phyloP scores from a whole-genome alignment of 2,113 vertebrate genomes.

The Phaethon lepturus region DNA sequence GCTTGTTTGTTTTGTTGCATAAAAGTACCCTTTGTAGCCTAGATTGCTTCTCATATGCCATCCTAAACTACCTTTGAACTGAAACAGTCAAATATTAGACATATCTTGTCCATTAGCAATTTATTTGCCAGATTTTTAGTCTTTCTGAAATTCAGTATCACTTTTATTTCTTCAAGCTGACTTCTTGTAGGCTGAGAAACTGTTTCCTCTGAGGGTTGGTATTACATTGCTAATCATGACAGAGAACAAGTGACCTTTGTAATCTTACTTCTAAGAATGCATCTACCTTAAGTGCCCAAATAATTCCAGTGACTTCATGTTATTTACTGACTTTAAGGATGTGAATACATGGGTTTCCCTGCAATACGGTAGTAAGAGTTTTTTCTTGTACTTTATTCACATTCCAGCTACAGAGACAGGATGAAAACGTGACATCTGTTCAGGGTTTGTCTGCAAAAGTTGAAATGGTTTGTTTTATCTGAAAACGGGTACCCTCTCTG shows the following conservation, averaged over 20 bases:
- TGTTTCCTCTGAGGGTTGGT: conserved; percentile 5
- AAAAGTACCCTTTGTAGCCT: not conserved
- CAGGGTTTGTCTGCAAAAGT: not conserved
- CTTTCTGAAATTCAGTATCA: not conserved
- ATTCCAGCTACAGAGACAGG: not conserved
- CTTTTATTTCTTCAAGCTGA: not conserved
- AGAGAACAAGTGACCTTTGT: conserved; percentile 35
- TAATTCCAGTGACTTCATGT: conserved; percentile 1
- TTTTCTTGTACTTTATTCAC: not conserved
- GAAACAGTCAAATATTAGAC: not conserved
- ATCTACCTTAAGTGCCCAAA: not conserved
- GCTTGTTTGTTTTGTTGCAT: not conserved
- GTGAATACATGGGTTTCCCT: not conserved
- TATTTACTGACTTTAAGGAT: not conserved
- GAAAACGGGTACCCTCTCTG: not conserved
- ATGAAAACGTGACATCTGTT: not conserved
- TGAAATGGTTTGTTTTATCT: not conserved
- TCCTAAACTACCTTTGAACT: not conserved
- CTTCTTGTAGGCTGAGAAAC: not conserved
- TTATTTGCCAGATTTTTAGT: not conserved
- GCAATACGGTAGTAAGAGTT: not conserved
- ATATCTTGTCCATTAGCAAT: not conserved
- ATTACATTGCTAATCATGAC: conserved; percentile 6
- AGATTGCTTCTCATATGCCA: not conserved
- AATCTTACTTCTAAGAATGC: not conserved